Conservation (phyloP, 2,888 invertebrate genomes). For the Polydrusus pterygomalis region DNA sequence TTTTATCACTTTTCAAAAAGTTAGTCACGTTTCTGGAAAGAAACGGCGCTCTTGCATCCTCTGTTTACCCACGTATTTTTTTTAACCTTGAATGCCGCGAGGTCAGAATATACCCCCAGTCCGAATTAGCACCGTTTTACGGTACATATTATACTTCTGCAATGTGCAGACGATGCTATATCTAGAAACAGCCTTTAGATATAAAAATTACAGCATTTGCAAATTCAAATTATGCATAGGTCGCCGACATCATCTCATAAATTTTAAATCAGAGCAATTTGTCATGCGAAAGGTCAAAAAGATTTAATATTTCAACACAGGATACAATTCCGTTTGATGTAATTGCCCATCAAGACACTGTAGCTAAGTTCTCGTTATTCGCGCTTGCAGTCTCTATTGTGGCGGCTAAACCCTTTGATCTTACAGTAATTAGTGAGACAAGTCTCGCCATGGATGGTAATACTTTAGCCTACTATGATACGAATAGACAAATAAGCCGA, state of each 20-base stretch:
- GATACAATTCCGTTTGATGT: constrained; percentile 50
- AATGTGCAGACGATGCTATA: background rate
- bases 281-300: constrained; percentile 37
- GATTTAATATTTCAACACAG: constrained; percentile 40
- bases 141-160: no score
- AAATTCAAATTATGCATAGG: background rate
- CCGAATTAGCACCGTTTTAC: no score
- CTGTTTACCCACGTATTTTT: no score
- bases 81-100: no score
- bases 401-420: constrained; percentile 54
- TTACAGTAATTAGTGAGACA: constrained; percentile 52
- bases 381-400: constrained; percentile 53
- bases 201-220: constrained; percentile 4
- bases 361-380: constrained; percentile 48
- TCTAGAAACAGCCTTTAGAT: background rate
- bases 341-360: constrained; percentile 49
- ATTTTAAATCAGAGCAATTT: constrained; percentile 41
- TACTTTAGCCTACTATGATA: constrained; percentile 43
- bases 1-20: no score
- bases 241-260: constrained; percentile 23
- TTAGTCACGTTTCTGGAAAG: no score
- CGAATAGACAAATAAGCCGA: constrained; percentile 7
- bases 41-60: no score
- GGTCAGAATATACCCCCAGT: no score
- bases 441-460: constrained; percentile 49